phyloP scores from a whole-genome alignment of 2,888 invertebrate species.

The Idaea aversata region DNA sequence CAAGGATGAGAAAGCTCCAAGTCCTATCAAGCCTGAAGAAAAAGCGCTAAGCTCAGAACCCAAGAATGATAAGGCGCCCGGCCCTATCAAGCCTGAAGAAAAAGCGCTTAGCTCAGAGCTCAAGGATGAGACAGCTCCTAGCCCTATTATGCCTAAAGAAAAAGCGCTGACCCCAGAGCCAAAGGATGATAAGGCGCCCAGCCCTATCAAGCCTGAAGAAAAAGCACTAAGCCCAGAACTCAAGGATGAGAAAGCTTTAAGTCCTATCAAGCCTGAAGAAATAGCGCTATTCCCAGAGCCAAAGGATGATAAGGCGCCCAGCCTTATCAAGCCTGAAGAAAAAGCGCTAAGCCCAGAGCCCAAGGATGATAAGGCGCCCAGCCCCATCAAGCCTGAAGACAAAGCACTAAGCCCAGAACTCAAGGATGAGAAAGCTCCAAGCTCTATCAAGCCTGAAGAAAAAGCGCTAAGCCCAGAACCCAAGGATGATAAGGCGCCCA shows the following conservation, averaged over 20 bases:
- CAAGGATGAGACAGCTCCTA: no score
- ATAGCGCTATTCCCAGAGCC: no score
- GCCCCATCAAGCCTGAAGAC: constrained; percentile 6
- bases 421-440: constrained; percentile 12
- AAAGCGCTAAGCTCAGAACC: constrained; percentile 9
- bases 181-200: constrained; percentile 12
- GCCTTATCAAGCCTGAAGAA: constrained; percentile 11
- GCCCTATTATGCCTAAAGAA: neutral
- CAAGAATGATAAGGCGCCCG: no score
- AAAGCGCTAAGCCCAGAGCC: neutral
- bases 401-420: constrained; percentile 10
- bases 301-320: no score
- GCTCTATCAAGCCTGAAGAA: constrained; percentile 2
- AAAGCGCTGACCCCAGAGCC: constrained; percentile 13
- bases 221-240: constrained; percentile 4
- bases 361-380: constrained; percentile 8
- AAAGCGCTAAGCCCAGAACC: constrained; percentile 17
- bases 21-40: constrained; percentile 5
- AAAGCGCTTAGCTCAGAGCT: no score
- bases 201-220: constrained; percentile 8
- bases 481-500: constrained; percentile 9
- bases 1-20: constrained; percentile 19
- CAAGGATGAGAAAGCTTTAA: no score
- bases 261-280: constrained; percentile 10
- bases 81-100: constrained; percentile 1